phyloP scores from a whole-genome alignment of 2,888 invertebrate genomes.

The Drosophila ustulata region DNA sequence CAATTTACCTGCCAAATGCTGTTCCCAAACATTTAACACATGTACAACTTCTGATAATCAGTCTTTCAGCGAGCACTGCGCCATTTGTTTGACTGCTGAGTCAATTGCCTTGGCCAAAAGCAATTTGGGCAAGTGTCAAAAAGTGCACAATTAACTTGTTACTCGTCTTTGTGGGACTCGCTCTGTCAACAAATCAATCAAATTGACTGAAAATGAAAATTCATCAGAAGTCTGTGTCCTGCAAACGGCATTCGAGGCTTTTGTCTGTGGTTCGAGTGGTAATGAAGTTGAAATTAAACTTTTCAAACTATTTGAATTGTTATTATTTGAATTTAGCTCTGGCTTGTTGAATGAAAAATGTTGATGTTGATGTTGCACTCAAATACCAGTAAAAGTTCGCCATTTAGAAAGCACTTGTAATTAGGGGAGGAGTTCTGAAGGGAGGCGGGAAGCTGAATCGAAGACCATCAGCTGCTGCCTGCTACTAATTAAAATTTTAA shows the following conservation, averaged over 20 bases:
- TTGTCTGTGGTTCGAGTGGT: conserved; percentile 33
- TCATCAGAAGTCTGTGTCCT: conserved; percentile 39
- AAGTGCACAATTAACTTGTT: conserved; percentile 67
- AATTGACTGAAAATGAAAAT: conserved; percentile 68
- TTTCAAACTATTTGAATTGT: conserved; percentile 68
- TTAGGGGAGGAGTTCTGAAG: conserved; percentile 9
- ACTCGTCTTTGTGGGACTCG: conserved; percentile 15
- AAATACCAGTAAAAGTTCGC: conserved; percentile 17
- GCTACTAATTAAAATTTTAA: conserved; percentile 45
- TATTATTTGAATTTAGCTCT: conserved; percentile 59
- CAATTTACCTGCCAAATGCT: conserved; percentile 4
- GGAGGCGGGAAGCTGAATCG: background rate
- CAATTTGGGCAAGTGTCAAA: conserved; percentile 70
- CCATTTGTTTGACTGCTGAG: conserved; percentile 14
- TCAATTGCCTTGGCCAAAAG: conserved; percentile 19
- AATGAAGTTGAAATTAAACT: conserved; percentile 50
- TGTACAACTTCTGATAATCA: conserved; percentile 6
- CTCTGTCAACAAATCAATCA: conserved; percentile 76
- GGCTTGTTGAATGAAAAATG: conserved; percentile 29
- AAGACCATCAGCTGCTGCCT: conserved; percentile 17
- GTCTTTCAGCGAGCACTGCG: background rate
- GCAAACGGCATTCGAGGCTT: conserved; percentile 22
- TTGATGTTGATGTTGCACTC: conserved; percentile 15
- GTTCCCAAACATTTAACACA: conserved; percentile 18
- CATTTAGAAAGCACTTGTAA: conserved; percentile 42